Conservation (phyloP, 1,140 invertebrate genomes). For the Ladona fulva region DNA sequence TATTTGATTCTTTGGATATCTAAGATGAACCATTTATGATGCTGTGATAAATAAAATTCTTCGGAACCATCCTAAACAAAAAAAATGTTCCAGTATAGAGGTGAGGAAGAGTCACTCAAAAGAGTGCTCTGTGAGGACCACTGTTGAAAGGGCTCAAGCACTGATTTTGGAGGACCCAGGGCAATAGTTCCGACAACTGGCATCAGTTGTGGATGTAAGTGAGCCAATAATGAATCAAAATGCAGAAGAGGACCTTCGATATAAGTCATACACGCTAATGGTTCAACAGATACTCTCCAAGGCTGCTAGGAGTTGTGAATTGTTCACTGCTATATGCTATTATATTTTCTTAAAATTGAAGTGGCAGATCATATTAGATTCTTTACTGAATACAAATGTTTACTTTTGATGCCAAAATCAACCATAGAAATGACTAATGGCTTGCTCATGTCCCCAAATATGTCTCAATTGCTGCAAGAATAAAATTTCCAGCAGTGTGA, state of each 20-base stretch:
- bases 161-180: slow-evolving; percentile 14
- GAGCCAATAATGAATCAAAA: not conserved
- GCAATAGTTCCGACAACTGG: not conserved
- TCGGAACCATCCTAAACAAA: not conserved
- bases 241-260: slow-evolving; percentile 2
- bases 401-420: not conserved
- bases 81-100: not conserved
- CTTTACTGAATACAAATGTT: not conserved
- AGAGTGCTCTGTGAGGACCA: not conserved
- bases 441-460: not conserved
- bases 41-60: slow-evolving; percentile 10
- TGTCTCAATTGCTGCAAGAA: not conserved
- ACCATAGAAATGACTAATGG: not conserved
- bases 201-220: not conserved
- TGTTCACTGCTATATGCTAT: not conserved
- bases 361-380: not conserved
- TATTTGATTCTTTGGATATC: slow-evolving; percentile 14
- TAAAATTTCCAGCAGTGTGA: not conserved
- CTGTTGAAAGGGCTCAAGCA: slow-evolving; percentile 5
- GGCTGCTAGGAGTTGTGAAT: not conserved
- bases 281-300: not conserved
- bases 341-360: not conserved
- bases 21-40: slow-evolving; percentile 15
- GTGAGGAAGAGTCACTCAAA: slow-evolving; percentile 13
- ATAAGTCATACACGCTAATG: slow-evolving; percentile 10